Conservation (phyloP, 2,113 vertebrate species). For the Polypterus bichir region DNA sequence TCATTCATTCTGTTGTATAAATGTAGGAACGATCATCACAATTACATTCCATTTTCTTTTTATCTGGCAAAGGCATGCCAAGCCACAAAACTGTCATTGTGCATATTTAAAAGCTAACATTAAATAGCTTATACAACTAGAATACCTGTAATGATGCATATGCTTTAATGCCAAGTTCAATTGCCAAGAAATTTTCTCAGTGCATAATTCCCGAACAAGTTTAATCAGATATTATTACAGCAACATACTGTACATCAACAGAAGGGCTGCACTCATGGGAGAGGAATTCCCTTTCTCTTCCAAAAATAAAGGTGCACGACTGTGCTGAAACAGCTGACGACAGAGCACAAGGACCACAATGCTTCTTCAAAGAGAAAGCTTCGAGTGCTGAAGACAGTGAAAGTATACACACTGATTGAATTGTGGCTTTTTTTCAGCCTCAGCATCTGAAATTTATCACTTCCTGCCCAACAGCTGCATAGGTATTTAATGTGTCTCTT, state of each 20-base stretch:
- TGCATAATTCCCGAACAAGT: constrained; percentile 30
- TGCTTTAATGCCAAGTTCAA: constrained; percentile 27
- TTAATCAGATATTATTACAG: constrained; percentile 20
- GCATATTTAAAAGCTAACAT: too few species aligned
- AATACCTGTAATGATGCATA: too few species aligned
- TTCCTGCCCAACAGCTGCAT: constrained; percentile 43
- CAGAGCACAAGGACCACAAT: constrained; percentile 6
- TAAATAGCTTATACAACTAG: too few species aligned
- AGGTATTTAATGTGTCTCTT: constrained; percentile 54
- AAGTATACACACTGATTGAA: constrained; percentile 16
- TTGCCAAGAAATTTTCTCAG: constrained; percentile 29
- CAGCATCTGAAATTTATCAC: constrained; percentile 38
- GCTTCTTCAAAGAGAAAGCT: constrained; percentile 17
- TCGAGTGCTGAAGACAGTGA: not conserved
- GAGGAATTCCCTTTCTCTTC: constrained; percentile 28
- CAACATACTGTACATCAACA: constrained; percentile 24
- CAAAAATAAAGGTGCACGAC: constrained; percentile 24
- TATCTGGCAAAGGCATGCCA: too few species aligned
- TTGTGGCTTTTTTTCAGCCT: constrained; percentile 29
- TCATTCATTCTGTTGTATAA: too few species aligned
- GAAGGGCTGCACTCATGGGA: constrained; percentile 23
- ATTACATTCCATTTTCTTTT: too few species aligned
- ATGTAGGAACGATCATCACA: too few species aligned
- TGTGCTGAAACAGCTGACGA: constrained; percentile 11
- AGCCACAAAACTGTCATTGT: too few species aligned